These are phyloP conservation scores for Rhinophrynus dorsalis DNA, from an alignment of 2,797 vertebrate genomes.

Conservation along the genomic window DNA sequence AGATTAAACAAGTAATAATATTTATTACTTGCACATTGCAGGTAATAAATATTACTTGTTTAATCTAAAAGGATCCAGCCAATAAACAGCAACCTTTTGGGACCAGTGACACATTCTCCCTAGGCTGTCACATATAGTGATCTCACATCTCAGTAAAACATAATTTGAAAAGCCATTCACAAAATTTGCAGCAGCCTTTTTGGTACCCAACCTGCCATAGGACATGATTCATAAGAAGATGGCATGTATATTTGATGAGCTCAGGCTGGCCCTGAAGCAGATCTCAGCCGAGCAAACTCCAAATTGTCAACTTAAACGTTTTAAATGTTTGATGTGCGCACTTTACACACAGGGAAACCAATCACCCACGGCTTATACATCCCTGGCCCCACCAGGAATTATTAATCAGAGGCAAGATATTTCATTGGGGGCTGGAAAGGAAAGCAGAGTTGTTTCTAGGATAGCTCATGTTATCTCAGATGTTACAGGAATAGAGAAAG, in stretches of 20 bases:
- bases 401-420: conserved; percentile 44
- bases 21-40: too few species aligned
- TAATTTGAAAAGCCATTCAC: conserved; percentile 12
- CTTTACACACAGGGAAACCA: conserved; percentile 34
- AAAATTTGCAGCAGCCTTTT: conserved; percentile 15
- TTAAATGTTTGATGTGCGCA: conserved; percentile 49
- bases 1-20: too few species aligned
- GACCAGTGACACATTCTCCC: background rate
- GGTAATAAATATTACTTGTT: too few species aligned
- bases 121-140: background rate
- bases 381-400: conserved; percentile 44
- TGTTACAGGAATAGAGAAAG: background rate
- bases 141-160: background rate
- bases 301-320: conserved; percentile 51
- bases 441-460: conserved; percentile 12
- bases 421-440: conserved; percentile 16
- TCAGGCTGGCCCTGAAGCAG: conserved; percentile 35
- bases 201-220: conserved; percentile 2
- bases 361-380: conserved; percentile 43
- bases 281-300: conserved; percentile 43
- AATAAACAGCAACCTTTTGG: conserved; percentile 27
- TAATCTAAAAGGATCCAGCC: too few species aligned
- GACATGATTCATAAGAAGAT: conserved; percentile 26
- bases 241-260: conserved; percentile 51
- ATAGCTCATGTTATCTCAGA: conserved; percentile 9